Evolutionary conservation across 2,888 invertebrate species (phyloP), one percentile per base, ranked within the genome.

Genomic region (Serrognathus titanus): DNA sequence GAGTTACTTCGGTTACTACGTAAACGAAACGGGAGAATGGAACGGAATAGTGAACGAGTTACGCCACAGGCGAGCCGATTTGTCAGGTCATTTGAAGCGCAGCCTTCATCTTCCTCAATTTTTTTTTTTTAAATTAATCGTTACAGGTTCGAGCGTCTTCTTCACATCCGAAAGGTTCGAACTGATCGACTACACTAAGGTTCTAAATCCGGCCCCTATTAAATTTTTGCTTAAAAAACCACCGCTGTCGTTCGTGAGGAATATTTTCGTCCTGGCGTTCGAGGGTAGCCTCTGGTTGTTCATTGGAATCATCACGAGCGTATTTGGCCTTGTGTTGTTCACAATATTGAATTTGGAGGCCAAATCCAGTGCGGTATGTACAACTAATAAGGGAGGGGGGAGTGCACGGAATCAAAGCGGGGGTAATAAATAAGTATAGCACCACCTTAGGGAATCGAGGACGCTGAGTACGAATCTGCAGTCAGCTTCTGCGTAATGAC

Each of bases 181-280:
- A 9, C 53, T 55, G 9, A 50, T 70, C 6, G 66, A 68, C 47
- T 66, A 60, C 43, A 47, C 71, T 37, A 63, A 62, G 52, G 63
- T 63, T 2, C 59, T 64, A 36, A 61, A 63, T 16, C 61, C 63
- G 2, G 62, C 62, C 20, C 65, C 65, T 13, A 53, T 68, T 4
- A 61, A 71, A 8, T 78, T 80, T 58, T 60, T 81, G 51, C 77
- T 81, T 58, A 78, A 78, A 16, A 76, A 79, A 62, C 81, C 81
- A 6, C 71, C 80, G 4, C 68, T 79, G 11, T 80, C 81, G 1
- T 77, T 74, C 40, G 72, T 81, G 1, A 76, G 74, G 61, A 81
- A 81, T 55, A 78, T 81, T 53, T 81, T 80, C 64, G 64, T 71
- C 12, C 65, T 79, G 40, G 79, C 81, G 1, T 80, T 81, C 60